These are phyloP conservation scores for Fistularia commersonii DNA, from an alignment of 2,797 vertebrate species.

Conservation along the genomic window DNA sequence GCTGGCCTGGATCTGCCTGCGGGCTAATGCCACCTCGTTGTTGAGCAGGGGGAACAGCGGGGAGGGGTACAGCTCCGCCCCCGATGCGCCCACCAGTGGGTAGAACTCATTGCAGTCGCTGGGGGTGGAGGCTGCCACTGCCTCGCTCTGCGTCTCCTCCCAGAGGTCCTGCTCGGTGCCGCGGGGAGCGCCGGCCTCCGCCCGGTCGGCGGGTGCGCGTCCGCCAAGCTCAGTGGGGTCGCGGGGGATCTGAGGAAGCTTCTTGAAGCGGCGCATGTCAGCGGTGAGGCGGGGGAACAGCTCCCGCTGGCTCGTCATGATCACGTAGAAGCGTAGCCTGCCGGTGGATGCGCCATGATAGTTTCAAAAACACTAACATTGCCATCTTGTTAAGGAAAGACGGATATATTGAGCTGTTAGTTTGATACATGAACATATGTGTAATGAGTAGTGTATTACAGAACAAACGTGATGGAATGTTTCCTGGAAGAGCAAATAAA, in stretches of 20 bases:
- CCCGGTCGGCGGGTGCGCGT: conserved; percentile 57
- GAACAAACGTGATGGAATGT: too few species aligned
- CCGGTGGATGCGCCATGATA: too few species aligned
- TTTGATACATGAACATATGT: too few species aligned
- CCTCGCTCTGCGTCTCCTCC: conserved; percentile 53
- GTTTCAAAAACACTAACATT: neutral
- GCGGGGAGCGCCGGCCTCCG: conserved; percentile 43
- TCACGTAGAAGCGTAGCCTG: conserved; percentile 90
- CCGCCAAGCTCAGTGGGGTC: conserved; percentile 77
- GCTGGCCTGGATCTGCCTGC: conserved; percentile 84
- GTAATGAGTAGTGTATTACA: too few species aligned
- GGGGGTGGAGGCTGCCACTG: conserved; percentile 14
- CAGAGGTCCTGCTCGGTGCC: conserved; percentile 69
- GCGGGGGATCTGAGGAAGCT: conserved; percentile 84
- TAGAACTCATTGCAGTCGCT: conserved; percentile 77
- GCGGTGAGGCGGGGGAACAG: conserved; percentile 93
- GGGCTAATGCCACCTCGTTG: conserved; percentile 84
- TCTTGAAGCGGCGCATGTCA: conserved; percentile 93
- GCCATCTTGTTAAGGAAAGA: neutral
- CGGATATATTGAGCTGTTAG: too few species aligned
- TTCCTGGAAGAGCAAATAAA: too few species aligned
- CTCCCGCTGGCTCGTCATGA: conserved; percentile 97
- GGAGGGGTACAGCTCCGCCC: conserved; percentile 75
- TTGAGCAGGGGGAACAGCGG: conserved; percentile 87
- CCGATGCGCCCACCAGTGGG: conserved; percentile 23